Conservation (phyloP, 2,113 vertebrate genomes). For the Corythaixoides concolor region DNA sequence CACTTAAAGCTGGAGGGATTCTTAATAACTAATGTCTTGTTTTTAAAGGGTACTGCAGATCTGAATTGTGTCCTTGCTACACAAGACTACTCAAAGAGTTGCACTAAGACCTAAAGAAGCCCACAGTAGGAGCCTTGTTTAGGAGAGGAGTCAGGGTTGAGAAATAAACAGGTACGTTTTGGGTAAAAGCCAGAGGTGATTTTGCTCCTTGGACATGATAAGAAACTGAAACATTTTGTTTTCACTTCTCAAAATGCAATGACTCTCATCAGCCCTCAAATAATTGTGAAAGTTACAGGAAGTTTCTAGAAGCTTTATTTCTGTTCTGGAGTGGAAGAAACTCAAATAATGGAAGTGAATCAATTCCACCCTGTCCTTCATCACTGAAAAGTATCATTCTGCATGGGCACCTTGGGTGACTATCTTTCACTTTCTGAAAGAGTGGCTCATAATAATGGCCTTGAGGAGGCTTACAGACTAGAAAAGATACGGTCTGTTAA, state of each 20-base stretch:
- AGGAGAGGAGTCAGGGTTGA: not conserved
- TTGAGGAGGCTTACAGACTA: not conserved
- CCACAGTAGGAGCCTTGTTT: not conserved
- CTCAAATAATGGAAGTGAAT: not conserved
- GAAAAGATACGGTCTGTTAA: not conserved
- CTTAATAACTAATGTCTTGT: not conserved
- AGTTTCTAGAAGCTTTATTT: not conserved
- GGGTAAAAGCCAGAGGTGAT: not conserved
- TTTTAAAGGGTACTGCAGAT: not conserved
- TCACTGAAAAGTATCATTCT: not conserved
- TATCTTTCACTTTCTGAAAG: not conserved
- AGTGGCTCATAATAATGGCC: not conserved
- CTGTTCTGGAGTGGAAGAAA: not conserved
- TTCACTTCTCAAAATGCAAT: not conserved
- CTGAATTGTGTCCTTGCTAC: not conserved
- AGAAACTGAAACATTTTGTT: not conserved
- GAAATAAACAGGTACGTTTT: not conserved
- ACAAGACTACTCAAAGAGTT: not conserved
- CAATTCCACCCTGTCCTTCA: not conserved
- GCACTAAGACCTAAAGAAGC: not conserved
- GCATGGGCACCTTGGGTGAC: not conserved
- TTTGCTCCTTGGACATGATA: not conserved
- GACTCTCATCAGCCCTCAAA: not conserved
- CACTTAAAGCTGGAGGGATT: not conserved
- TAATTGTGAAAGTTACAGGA: not conserved